phyloP scores from a whole-genome alignment of 2,113 vertebrate species.

The Glaucomys volans region DNA sequence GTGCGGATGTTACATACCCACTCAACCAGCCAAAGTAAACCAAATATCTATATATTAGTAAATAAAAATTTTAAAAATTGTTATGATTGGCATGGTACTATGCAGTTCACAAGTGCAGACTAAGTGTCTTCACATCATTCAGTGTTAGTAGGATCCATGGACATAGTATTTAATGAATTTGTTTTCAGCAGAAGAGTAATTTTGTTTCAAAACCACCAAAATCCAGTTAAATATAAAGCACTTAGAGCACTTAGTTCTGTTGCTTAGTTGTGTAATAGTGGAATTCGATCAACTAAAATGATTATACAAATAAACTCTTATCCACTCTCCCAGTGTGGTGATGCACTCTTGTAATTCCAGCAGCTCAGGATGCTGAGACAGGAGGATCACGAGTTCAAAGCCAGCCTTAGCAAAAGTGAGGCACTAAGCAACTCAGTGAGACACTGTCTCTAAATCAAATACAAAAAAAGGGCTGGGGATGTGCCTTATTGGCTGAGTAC shows the following conservation, averaged over 20 bases:
- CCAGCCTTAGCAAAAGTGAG: no score
- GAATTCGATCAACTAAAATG: not conserved
- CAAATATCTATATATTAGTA: not conserved
- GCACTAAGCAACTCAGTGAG: no score
- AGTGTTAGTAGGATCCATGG: not conserved
- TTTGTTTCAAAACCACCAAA: not conserved
- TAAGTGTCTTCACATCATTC: not conserved
- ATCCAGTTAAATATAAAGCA: not conserved
- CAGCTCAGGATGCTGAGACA: no score
- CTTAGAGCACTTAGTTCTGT: not conserved
- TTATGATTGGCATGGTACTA: not conserved
- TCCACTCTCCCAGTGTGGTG: not conserved
- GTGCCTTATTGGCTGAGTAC: no score
- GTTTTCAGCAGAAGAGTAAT: not conserved
- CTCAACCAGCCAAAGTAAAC: not conserved
- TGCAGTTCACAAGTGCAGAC: not conserved
- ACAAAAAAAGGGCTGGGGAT: no score
- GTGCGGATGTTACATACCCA: not conserved
- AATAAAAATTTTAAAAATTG: not conserved
- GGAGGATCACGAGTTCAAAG: no score
- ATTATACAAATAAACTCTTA: not conserved
- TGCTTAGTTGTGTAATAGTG: not conserved
- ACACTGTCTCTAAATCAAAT: no score
- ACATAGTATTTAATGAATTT: not conserved
- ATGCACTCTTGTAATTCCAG: no score